Conservation (phyloP, 1,140 invertebrate species). For the Episyrphus balteatus region DNA sequence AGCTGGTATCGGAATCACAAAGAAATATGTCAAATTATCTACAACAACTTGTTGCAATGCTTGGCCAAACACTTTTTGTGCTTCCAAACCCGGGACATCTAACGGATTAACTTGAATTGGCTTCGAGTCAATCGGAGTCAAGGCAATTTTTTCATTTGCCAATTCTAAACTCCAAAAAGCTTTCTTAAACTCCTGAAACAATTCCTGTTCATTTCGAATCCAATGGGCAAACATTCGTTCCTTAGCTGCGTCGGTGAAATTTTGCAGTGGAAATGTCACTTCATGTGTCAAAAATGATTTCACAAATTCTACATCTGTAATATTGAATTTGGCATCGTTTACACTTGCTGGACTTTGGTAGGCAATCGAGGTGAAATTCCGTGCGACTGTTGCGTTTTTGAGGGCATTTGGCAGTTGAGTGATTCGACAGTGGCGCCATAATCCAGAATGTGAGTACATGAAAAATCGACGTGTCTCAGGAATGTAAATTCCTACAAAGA, state of each 20-base stretch:
- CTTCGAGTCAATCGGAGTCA: constrained; percentile 13
- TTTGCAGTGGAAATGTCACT: constrained; percentile 13
- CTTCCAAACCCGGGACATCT: constrained; percentile 16
- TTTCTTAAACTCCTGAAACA: constrained; percentile 23
- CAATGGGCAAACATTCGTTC: constrained; percentile 35
- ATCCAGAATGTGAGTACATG: constrained; percentile 49
- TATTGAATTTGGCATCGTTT: constrained; percentile 22
- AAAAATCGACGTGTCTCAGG: constrained; percentile 45
- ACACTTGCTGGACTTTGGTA: constrained; percentile 18
- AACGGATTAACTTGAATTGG: constrained; percentile 23
- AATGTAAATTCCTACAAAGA: constrained; percentile 44
- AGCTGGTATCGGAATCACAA: constrained; percentile 29
- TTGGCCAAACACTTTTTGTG: constrained; percentile 16
- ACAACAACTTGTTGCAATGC: constrained; percentile 23
- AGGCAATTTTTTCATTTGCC: constrained; percentile 17
- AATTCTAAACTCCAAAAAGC: constrained; percentile 23
- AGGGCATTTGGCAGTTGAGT: constrained; percentile 26
- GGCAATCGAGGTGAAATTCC: constrained; percentile 31
- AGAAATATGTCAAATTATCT: constrained; percentile 23
- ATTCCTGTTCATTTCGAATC: constrained; percentile 23
- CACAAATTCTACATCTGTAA: constrained; percentile 22
- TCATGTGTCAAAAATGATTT: constrained; percentile 17
- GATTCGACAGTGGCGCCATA: constrained; percentile 55
- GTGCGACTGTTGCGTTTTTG: constrained; percentile 22
- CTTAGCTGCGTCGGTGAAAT: constrained; percentile 28